Evolutionary conservation across 2,797 vertebrate species (phyloP).

Genomic region (Pyrocephalus nanus): DNA sequence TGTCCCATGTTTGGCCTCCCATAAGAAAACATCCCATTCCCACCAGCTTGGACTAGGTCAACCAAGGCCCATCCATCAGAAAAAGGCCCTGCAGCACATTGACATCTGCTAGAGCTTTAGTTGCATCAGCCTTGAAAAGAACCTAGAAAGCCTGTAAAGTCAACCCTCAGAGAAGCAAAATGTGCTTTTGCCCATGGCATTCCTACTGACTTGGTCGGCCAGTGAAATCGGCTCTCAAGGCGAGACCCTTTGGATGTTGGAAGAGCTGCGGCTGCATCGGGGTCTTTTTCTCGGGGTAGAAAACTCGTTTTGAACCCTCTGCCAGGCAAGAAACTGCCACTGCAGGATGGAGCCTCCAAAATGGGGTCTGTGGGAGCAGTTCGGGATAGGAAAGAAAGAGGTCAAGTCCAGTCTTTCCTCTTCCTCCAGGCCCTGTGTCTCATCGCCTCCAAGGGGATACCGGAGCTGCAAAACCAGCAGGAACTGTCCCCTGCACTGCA

Average conservation of each 20-base stretch:
- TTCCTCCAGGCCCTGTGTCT: slow-evolving; percentile 81
- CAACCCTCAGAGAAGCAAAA: not conserved
- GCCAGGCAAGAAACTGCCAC: not conserved
- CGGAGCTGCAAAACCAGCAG: slow-evolving; percentile 84
- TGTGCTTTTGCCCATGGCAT: too few relatives aligned
- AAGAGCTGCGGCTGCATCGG: not conserved
- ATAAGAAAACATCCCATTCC: not conserved
- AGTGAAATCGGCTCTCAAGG: not conserved
- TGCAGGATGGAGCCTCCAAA: not conserved
- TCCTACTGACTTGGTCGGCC: not conserved
- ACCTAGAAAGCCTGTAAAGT: not conserved
- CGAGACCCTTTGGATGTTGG: not conserved
- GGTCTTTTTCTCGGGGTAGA: not conserved
- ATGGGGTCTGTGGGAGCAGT: accelerated
- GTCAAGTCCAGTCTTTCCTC: not conserved
- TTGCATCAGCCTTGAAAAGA: not conserved
- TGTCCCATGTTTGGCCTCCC: not conserved
- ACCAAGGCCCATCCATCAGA: not conserved
- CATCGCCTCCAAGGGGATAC: slow-evolving; percentile 84
- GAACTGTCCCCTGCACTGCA: slow-evolving; percentile 83
- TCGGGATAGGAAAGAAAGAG: not conserved
- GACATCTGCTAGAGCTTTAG: not conserved
- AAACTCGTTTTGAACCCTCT: not conserved
- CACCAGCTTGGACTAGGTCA: not conserved
- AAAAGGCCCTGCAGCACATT: not conserved